Percentiles rank a stretch among this genome's conserved stretches.
Conservation (phyloP, 1,140 invertebrate species). For the Zaprionus ornatus region DNA sequence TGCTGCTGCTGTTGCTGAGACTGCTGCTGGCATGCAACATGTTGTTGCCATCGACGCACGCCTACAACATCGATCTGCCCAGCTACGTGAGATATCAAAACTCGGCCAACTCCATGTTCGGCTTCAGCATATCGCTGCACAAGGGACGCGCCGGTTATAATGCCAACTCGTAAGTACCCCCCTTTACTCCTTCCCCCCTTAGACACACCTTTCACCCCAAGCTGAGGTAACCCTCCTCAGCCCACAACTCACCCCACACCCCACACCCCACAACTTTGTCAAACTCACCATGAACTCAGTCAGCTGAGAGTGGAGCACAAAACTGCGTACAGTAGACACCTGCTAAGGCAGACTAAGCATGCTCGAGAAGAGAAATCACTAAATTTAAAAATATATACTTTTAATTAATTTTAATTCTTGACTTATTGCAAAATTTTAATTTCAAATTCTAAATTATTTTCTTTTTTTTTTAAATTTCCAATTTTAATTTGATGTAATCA, state of each 20-base stretch:
- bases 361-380: too few species aligned
- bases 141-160: slow-evolving; percentile 58
- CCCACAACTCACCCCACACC: background rate
- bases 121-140: slow-evolving; percentile 81
- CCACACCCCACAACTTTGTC: background rate
- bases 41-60: slow-evolving; percentile 22
- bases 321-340: background rate
- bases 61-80: slow-evolving; percentile 81
- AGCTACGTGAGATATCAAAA: slow-evolving; percentile 76
- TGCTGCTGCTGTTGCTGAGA: slow-evolving; percentile 6
- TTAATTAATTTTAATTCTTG: too few species aligned
- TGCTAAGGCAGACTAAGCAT: background rate
- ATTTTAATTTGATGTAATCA: too few species aligned
- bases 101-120: slow-evolving; percentile 75
- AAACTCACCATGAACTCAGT: background rate
- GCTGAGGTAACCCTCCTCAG: background rate
- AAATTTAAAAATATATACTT: too few species aligned
- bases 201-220: background rate
- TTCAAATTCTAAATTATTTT: too few species aligned
- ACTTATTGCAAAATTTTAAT: too few species aligned
- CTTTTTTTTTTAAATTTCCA: too few species aligned
- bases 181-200: too few species aligned
- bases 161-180: slow-evolving; percentile 67
- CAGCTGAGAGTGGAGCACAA: background rate
- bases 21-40: slow-evolving; percentile 18